Base-by-base conservation (phyloP, 2,888 invertebrate genomes). In the Falcaria lacertinaria region DNA sequence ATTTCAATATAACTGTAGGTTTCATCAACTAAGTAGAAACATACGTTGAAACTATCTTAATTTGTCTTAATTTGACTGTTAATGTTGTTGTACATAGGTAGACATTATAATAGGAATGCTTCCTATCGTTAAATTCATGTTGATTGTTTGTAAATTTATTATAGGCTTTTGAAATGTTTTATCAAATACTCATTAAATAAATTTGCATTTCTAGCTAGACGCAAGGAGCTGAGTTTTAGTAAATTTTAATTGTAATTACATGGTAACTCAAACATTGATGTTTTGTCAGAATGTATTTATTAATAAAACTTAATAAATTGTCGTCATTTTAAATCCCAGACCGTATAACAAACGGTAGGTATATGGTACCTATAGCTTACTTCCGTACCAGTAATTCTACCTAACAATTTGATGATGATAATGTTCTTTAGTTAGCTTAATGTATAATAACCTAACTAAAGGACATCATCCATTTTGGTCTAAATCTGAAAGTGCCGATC, bases 61-160 rank as follows among this genome's bases (percentile, higher is more conserved):
- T 11, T 7, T 28, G 3, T 11, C n/a, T n/a, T 11, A 28, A 11
- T 28, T 28, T 28, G 7, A 28, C 28, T 28, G 28, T 28, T 28
- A 11, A 28, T 11, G 28, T 28, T 28, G 3, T 28, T 28, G 28
- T 28, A 28, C 7, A 28, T 28, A 25, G 1, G 17, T 15, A 22
- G 3, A 11, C 32, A 37, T 37, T 15, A 16, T 33, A 41, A 38
- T 41, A 11, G 34, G 11, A 15, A 32, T 33, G 0, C 15, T 22
- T 33, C 14, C 34, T 34, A 34, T 14, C 15, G 5, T 15, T 34
- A 14, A 6, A 34, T 40, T 33, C 22, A 11, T 25, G 11, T n/a
- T 34, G 15, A 33, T 35, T 17, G 36, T 33, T 22, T 44, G 41
- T 44, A n/a, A n/a, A n/a, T n/a, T n/a, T n/a, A n/a, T n/a, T n/a